phyloP scores from a whole-genome alignment of 2,888 invertebrate species.

The Plagiodera versicolora region DNA sequence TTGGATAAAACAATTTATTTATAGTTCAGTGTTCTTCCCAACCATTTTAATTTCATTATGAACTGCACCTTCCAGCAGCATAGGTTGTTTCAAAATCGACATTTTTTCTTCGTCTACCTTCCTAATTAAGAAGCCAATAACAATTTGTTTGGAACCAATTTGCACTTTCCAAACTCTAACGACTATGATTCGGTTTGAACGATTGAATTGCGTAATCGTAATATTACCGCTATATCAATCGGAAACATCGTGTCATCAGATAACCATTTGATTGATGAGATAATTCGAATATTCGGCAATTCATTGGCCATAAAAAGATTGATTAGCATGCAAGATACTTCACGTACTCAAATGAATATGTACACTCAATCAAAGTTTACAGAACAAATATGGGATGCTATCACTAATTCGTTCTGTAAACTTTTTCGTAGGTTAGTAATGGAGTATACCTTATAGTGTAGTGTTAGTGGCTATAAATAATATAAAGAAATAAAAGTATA shows the following conservation, averaged over 20 bases:
- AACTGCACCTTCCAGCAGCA: no score
- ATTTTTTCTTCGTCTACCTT: no score
- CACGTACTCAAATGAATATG: no score
- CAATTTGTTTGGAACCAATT: neutral
- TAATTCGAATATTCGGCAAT: neutral
- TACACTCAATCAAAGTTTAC: no score
- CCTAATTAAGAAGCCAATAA: neutral
- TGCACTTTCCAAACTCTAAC: neutral
- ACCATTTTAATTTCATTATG: no score
- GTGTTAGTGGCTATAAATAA: constrained; percentile 34
- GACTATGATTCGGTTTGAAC: neutral
- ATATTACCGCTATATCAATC: neutral
- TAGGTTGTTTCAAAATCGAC: no score
- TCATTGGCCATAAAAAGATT: neutral
- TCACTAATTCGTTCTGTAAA: no score
- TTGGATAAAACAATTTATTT: no score
- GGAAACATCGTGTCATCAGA: neutral
- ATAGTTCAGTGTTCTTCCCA: no score
- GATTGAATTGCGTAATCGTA: neutral
- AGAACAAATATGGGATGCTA: no score
- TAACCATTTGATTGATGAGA: neutral
- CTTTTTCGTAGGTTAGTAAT: neutral
- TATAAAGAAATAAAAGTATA: constrained; percentile 62
- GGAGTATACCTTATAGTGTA: neutral
- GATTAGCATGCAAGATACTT: neutral